Conservation (phyloP, 2,113 vertebrate genomes). For the Nibea albiflora region DNA sequence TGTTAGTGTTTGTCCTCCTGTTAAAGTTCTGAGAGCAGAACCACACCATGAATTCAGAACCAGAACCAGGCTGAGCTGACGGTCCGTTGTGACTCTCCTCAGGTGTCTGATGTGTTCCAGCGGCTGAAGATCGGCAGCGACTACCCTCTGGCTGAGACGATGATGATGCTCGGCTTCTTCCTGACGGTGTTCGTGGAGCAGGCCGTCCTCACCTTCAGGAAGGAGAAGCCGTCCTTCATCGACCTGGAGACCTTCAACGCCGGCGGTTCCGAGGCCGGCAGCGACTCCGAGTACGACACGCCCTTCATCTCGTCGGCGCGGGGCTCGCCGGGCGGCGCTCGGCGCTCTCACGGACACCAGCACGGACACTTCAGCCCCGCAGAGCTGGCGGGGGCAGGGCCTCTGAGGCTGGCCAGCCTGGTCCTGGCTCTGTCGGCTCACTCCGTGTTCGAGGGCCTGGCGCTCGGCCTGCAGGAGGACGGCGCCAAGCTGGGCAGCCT, state of each 20-base stretch:
- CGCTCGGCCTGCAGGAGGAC: conserved; percentile 93
- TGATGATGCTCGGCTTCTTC: conserved; percentile 93
- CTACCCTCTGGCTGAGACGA: conserved; percentile 93
- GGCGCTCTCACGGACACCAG: conserved; percentile 55
- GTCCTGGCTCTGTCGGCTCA: conserved; percentile 91
- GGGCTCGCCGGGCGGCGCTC: neutral
- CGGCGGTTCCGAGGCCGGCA: conserved; percentile 88
- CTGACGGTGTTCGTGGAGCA: conserved; percentile 93
- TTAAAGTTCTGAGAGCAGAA: no score
- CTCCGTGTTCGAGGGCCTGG: conserved; percentile 92
- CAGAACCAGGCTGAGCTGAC: no score
- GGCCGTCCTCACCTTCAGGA: conserved; percentile 89
- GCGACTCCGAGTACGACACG: conserved; percentile 93
- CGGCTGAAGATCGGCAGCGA: conserved; percentile 83
- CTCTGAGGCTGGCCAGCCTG: conserved; percentile 88
- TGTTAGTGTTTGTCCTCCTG: no score
- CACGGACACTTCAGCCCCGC: conserved; percentile 81
- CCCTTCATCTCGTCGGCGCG: conserved; percentile 84
- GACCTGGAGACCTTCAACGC: conserved; percentile 95
- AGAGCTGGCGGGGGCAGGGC: conserved; percentile 82
- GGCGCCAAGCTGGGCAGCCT: conserved; percentile 84
- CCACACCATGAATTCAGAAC: no score
- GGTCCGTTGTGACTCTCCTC: neutral
- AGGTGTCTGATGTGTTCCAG: conserved; percentile 87
- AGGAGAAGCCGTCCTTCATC: conserved; percentile 92